Evolutionary conservation across 1,140 invertebrate genomes (phyloP).

Genomic region (Drosophila novamexicana): DNA sequence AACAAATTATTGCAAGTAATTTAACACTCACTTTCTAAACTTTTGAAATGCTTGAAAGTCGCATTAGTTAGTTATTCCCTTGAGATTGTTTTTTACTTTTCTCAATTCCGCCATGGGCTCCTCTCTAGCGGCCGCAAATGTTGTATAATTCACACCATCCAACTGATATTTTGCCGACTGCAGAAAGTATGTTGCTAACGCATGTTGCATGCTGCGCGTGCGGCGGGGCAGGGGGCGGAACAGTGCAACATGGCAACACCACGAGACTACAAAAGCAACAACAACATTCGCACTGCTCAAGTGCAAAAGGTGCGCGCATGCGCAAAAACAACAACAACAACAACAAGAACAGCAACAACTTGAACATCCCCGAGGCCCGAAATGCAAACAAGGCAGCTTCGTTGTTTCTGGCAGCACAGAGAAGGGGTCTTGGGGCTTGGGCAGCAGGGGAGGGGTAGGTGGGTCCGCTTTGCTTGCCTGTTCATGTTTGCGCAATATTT

Average conservation of each 20-base stretch:
- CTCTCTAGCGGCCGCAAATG: constrained; percentile 5
- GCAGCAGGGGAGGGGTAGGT: not conserved
- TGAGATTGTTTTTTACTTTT: too few relatives aligned
- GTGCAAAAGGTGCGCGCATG: constrained; percentile 80
- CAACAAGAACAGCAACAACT: constrained; percentile 29
- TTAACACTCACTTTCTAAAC: too few relatives aligned
- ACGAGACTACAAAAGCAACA: constrained; percentile 24
- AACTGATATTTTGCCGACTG: constrained; percentile 44
- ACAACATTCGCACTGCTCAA: constrained; percentile 53
- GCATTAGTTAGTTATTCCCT: too few relatives aligned
- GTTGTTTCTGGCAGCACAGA: constrained; percentile 34
- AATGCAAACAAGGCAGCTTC: constrained; percentile 63
- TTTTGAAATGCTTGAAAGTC: too few relatives aligned
- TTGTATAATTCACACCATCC: constrained; percentile 30
- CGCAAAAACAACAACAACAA: constrained; percentile 53
- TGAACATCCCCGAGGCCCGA: constrained; percentile 36
- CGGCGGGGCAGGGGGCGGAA: not conserved
- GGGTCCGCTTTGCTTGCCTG: constrained; percentile 21
- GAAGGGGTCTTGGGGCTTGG: too few relatives aligned
- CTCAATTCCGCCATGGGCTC: not conserved
- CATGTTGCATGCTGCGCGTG: constrained; percentile 45
- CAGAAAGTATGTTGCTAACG: constrained; percentile 59
- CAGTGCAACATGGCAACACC: constrained; percentile 34
- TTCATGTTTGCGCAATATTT: constrained; percentile 80
- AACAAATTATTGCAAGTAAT: too few relatives aligned